phyloP scores from a whole-genome alignment of 2,113 vertebrate genomes.

The Motacilla alba region DNA sequence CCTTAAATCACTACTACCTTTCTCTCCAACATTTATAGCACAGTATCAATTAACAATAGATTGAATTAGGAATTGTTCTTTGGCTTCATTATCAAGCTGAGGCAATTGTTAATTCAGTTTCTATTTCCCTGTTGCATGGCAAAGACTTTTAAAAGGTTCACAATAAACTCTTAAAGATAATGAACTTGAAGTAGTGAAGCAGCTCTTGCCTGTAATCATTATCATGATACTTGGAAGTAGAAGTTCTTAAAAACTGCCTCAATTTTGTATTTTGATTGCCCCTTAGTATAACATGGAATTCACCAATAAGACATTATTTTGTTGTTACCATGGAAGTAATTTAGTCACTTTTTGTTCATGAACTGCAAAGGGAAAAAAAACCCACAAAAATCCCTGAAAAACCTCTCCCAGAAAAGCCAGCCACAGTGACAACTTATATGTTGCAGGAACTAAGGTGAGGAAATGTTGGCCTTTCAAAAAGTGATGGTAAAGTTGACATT shows the following conservation, averaged over 20 bases:
- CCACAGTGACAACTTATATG: background rate
- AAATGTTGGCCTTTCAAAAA: background rate
- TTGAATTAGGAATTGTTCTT: slow-evolving; percentile 25
- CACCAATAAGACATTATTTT: background rate
- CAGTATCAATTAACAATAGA: slow-evolving; percentile 14
- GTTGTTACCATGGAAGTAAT: background rate
- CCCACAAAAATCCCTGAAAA: background rate
- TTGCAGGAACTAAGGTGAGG: background rate
- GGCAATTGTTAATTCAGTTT: slow-evolving; percentile 22
- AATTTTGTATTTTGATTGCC: background rate
- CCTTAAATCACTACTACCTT: background rate
- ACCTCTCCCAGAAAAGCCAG: rapidly evolving
- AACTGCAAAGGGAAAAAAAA: background rate
- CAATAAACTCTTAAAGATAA: slow-evolving; percentile 13
- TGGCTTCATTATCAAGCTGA: slow-evolving; percentile 17
- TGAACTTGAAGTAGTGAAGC: background rate
- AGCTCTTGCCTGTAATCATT: background rate
- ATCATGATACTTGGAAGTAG: background rate
- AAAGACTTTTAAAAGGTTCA: background rate
- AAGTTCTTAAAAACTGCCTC: background rate
- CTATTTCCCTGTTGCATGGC: background rate
- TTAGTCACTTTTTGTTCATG: background rate
- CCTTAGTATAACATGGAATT: background rate
- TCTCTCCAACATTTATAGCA: background rate
- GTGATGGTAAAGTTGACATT: background rate